Evolutionary conservation across 2,113 vertebrate species (phyloP).

Genomic region (Chelonoidis abingdonii): DNA sequence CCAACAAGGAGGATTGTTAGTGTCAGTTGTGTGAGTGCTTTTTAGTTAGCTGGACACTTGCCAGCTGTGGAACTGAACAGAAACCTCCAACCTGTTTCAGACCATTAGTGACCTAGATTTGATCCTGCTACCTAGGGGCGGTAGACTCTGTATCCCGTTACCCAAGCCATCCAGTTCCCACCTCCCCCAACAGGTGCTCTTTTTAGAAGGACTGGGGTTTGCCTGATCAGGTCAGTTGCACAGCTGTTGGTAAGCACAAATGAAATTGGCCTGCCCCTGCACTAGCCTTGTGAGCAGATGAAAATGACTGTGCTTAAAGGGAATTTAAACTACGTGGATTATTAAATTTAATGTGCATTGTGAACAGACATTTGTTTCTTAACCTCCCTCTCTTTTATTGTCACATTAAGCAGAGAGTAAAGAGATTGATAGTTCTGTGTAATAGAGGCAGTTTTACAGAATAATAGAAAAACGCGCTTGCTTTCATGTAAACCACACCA

Average conservation of each 20-base stretch:
- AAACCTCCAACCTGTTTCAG: neutral
- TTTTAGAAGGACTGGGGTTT: neutral
- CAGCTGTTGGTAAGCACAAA: neutral
- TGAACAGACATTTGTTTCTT: neutral
- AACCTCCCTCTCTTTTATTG: neutral
- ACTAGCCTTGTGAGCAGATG: accelerated
- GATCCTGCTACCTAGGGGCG: neutral
- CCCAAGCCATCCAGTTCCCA: neutral
- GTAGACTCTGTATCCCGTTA: neutral
- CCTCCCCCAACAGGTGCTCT: neutral
- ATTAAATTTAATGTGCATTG: accelerated
- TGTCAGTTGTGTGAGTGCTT: neutral
- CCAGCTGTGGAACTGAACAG: neutral
- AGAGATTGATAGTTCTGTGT: slow-evolving; percentile 15
- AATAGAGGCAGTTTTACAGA: slow-evolving; percentile 19
- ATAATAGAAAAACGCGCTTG: neutral
- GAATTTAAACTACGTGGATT: neutral
- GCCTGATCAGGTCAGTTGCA: neutral
- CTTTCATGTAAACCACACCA: slow-evolving; percentile 64
- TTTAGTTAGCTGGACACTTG: accelerated
- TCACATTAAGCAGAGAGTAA: neutral
- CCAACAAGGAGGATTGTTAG: neutral
- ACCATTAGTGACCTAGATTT: neutral
- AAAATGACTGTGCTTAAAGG: neutral
- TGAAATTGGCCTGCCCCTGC: neutral